Evolutionary conservation across 2,113 vertebrate genomes (phyloP).

Genomic region (Acanthochromis polyacanthus): DNA sequence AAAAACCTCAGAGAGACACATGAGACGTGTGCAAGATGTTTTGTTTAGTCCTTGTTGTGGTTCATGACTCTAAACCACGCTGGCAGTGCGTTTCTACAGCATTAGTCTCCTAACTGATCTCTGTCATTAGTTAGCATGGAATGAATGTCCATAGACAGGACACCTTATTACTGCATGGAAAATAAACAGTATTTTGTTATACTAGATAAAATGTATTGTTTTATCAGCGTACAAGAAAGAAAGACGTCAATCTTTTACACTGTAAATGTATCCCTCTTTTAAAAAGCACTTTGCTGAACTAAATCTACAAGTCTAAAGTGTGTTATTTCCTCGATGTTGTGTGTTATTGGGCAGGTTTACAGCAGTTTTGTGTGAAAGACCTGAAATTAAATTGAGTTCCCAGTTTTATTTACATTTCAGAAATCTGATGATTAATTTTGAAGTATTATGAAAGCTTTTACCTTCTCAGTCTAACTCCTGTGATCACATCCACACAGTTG

Average conservation of each 20-base stretch:
- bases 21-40: constrained; percentile 75
- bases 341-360: background rate
- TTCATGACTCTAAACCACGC: constrained; percentile 73
- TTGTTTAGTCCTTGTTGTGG: constrained; percentile 83
- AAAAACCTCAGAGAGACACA: constrained; percentile 81
- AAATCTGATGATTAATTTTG: background rate
- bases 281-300: too few relatives aligned
- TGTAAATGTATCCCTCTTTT: background rate
- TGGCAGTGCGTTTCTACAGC: constrained; percentile 27
- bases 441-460: background rate
- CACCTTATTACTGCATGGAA: background rate
- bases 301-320: background rate
- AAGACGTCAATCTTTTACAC: background rate
- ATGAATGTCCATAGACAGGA: background rate
- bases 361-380: background rate
- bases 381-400: background rate
- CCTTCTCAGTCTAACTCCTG: background rate
- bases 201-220: background rate
- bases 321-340: background rate
- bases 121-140: constrained; percentile 21
- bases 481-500: background rate
- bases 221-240: background rate
- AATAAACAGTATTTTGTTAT: background rate
- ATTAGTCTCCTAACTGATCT: constrained; percentile 31
- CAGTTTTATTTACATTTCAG: background rate